phyloP scores from a whole-genome alignment of 2,113 vertebrate species.

The Carassius carassius region DNA sequence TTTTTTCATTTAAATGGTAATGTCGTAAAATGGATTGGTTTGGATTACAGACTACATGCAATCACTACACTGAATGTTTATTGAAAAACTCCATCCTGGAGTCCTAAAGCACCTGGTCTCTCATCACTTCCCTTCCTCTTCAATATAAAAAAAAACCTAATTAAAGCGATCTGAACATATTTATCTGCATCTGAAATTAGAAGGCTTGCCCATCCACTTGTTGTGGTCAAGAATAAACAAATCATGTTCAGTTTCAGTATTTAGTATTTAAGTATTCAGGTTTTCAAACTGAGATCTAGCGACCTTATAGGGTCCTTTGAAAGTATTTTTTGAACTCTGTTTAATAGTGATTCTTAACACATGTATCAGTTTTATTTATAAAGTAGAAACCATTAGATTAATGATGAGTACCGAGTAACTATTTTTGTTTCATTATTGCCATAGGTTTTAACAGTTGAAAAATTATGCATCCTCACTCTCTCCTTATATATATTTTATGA shows the following conservation, averaged over 20 bases:
- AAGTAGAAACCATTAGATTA: not conserved
- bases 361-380: not conserved
- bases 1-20: constrained; percentile 44
- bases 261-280: too few species aligned
- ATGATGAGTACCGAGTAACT: too few species aligned
- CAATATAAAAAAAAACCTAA: not conserved
- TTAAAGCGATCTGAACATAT: not conserved
- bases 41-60: constrained; percentile 28
- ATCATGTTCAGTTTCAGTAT: not conserved
- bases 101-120: not conserved
- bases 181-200: not conserved
- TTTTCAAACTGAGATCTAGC: not conserved
- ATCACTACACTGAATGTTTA: constrained; percentile 21
- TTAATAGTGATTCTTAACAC: not conserved
- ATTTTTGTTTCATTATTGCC: not conserved
- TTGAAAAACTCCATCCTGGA: constrained; percentile 18
- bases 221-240: constrained; percentile 11
- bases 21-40: constrained; percentile 31
- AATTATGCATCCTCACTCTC: not conserved
- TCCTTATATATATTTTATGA: not conserved
- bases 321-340: not conserved
- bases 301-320: not conserved
- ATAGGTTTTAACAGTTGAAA: not conserved
- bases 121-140: not conserved
- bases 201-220: not conserved